These are phyloP conservation scores for Drosophila willistoni DNA, from an alignment of 1,140 invertebrate species.

Conservation along the genomic window DNA sequence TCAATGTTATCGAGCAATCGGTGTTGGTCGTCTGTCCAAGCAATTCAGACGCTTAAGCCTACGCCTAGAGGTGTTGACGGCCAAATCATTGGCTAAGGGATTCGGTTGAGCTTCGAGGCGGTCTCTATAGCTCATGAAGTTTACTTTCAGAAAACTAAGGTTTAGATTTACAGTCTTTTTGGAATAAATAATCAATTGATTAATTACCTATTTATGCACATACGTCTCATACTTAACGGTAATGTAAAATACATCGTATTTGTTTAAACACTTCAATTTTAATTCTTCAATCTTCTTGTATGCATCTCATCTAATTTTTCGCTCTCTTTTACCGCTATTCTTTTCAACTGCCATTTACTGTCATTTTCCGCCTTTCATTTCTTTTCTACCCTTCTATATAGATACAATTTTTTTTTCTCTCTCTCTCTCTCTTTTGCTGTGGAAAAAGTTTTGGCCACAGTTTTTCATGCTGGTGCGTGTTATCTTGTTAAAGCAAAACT, in stretches of 20 bases:
- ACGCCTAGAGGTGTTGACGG: no score
- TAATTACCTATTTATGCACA: no score
- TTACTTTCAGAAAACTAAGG: no score
- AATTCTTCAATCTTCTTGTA: not conserved
- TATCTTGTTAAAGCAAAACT: slow-evolving; percentile 82
- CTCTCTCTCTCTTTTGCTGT: slow-evolving; percentile 33
- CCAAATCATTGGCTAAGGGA: no score
- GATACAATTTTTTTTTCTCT: slow-evolving; percentile 21
- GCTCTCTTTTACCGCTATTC: slow-evolving; percentile 11
- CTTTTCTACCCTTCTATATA: not conserved
- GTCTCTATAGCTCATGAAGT: no score
- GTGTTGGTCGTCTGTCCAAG: no score
- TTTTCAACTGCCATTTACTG: slow-evolving; percentile 19
- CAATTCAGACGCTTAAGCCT: no score
- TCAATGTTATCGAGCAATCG: no score
- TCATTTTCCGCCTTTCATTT: slow-evolving; percentile 24
- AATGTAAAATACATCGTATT: not conserved
- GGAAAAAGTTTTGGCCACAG: slow-evolving; percentile 74
- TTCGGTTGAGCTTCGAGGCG: no score
- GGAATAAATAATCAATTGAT: no score
- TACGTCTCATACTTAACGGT: not conserved
- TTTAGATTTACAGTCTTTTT: no score
- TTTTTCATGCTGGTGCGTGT: slow-evolving; percentile 80
- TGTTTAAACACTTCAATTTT: not conserved
- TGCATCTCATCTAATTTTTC: not conserved